phyloP scores from a whole-genome alignment of 2,113 vertebrate genomes.

The Thomomys bottae region DNA sequence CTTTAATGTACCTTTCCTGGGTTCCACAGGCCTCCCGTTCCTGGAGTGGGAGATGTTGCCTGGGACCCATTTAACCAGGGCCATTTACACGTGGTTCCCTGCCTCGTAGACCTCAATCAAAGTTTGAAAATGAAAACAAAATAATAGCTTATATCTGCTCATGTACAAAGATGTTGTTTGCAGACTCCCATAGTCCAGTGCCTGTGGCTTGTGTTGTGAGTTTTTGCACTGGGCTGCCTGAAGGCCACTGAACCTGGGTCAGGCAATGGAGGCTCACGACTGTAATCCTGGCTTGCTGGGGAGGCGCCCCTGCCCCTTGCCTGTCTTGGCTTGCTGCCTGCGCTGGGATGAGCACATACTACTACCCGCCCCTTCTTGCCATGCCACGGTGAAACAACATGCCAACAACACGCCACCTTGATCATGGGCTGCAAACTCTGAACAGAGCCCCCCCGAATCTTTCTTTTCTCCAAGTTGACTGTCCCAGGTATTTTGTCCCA shows the following conservation, averaged over 20 bases:
- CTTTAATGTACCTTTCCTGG: neutral
- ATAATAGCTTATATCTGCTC: neutral
- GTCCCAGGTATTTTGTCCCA: neutral
- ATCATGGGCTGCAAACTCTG: neutral
- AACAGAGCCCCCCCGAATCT: neutral
- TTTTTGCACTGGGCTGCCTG: neutral
- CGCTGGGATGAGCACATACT: neutral
- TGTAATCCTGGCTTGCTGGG: too few relatives aligned
- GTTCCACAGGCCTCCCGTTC: neutral
- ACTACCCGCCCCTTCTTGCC: too few relatives aligned
- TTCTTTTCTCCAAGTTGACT: neutral
- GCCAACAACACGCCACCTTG: too few relatives aligned
- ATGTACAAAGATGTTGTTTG: neutral
- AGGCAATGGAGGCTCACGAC: too few relatives aligned
- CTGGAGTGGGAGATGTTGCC: neutral
- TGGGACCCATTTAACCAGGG: neutral
- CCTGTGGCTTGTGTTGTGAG: fast-evolving
- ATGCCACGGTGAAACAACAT: too few relatives aligned
- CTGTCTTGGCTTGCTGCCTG: neutral
- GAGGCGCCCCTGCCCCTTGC: neutral
- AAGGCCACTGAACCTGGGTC: neutral
- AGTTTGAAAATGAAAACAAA: neutral
- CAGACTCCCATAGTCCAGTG: neutral
- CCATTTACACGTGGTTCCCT: neutral
- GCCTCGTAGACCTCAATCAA: neutral